Evolutionary conservation across 2,113 vertebrate species (phyloP).

Genomic region (Macquaria australasica): DNA sequence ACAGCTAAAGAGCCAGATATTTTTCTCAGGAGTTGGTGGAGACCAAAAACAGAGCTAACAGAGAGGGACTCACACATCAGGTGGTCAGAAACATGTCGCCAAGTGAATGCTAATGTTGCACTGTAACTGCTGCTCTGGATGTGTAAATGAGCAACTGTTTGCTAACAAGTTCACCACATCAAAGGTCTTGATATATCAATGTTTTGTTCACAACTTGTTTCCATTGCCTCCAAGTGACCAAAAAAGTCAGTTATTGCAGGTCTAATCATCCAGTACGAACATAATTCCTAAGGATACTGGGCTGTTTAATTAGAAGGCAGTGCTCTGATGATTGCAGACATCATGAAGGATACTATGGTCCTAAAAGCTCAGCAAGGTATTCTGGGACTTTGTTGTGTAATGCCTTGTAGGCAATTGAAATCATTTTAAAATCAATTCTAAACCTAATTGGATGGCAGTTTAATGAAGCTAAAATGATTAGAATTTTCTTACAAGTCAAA

Average conservation of each 20-base stretch:
- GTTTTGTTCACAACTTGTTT: too few relatives aligned
- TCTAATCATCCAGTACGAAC: neutral
- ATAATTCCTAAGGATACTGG: neutral
- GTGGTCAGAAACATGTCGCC: too few relatives aligned
- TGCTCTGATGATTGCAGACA: slow-evolving; percentile 11
- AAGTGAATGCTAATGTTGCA: too few relatives aligned
- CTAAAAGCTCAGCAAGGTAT: neutral
- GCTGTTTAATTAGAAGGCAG: neutral
- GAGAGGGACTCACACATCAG: too few relatives aligned
- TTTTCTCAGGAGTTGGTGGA: neutral
- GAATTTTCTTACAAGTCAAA: slow-evolving; percentile 9
- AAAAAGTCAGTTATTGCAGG: too few relatives aligned
- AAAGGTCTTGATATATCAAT: too few relatives aligned
- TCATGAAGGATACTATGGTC: neutral
- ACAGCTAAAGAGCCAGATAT: neutral
- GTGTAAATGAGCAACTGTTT: too few relatives aligned
- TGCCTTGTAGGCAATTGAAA: slow-evolving; percentile 1
- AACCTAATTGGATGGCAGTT: slow-evolving; percentile 20
- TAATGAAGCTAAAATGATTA: slow-evolving; percentile 19
- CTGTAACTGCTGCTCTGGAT: too few relatives aligned
- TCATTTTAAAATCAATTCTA: slow-evolving; percentile 8
- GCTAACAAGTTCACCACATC: too few relatives aligned
- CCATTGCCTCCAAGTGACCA: too few relatives aligned
- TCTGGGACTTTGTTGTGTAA: neutral
- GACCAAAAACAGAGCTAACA: too few relatives aligned